These are phyloP conservation scores for Fragum fragum DNA, from an alignment of 2,888 invertebrate genomes.

Conservation along the genomic window DNA sequence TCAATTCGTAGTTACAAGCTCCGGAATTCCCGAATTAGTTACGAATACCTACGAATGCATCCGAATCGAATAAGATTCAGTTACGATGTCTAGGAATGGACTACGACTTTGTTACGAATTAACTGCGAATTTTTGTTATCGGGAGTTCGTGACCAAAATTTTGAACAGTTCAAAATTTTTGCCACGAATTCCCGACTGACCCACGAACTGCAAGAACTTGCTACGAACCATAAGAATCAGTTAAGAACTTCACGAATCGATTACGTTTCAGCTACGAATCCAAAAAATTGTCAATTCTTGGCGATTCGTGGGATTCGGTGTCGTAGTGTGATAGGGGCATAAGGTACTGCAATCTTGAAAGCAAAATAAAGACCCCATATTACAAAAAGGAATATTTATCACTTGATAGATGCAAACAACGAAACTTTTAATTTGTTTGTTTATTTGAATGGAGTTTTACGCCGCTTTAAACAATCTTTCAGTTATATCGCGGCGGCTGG, in stretches of 20 bases:
- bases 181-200: conserved; percentile 32
- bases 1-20: conserved; percentile 26
- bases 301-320: conserved; percentile 23
- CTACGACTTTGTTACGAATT: conserved; percentile 40
- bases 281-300: conserved; percentile 17
- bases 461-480: too few relatives aligned
- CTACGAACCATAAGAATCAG: conserved; percentile 30
- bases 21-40: conserved; percentile 38
- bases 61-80: conserved; percentile 24
- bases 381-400: too few relatives aligned
- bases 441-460: too few relatives aligned
- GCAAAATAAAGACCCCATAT: too few relatives aligned
- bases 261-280: conserved; percentile 27
- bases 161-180: conserved; percentile 48
- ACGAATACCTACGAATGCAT: conserved; percentile 28
- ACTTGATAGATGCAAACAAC: too few relatives aligned
- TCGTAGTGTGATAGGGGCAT: conserved; percentile 29
- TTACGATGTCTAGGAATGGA: conserved; percentile 30
- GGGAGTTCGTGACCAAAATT: conserved; percentile 41
- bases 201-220: conserved; percentile 35
- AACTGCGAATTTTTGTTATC: conserved; percentile 36
- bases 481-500: too few relatives aligned
- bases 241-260: conserved; percentile 31
- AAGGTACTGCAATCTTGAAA: neutral
- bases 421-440: too few relatives aligned